A percentile compares a stretch with the other conserved stretches of the same genome.
Evolutionary conservation across 2,888 invertebrate genomes (phyloP).

Genomic region (Tillus elongatus): DNA sequence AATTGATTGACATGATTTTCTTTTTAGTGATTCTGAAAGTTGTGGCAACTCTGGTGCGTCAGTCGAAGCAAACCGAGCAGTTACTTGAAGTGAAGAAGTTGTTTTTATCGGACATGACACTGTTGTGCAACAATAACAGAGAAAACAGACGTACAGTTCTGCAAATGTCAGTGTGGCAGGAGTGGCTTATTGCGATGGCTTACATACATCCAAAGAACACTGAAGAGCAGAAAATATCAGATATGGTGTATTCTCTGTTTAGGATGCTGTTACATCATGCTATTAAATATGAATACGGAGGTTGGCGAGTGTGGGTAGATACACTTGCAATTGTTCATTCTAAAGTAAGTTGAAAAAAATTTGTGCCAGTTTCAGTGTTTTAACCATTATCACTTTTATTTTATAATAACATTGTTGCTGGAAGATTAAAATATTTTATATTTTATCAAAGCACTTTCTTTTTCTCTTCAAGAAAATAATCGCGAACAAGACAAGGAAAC

Average conservation of each 20-base stretch:
- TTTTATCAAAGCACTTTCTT: too few species aligned
- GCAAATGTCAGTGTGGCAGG: slow-evolving; percentile 99
- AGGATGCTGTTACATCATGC: slow-evolving; percentile 97
- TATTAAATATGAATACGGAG: slow-evolving; percentile 97
- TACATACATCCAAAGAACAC: slow-evolving; percentile 94
- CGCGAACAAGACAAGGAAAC: too few species aligned
- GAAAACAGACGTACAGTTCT: slow-evolving; percentile 95
- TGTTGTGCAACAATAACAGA: slow-evolving; percentile 91
- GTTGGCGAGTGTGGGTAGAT: slow-evolving; percentile 99
- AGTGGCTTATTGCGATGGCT: slow-evolving; percentile 98
- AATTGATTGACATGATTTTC: too few species aligned
- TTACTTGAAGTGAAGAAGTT: slow-evolving; percentile 88
- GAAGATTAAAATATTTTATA: too few species aligned
- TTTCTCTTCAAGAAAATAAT: too few species aligned
- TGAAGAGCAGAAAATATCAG: slow-evolving; percentile 93
- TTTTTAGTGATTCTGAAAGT: slow-evolving; percentile 99
- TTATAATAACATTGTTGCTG: not conserved
- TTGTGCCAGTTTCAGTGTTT: not conserved
- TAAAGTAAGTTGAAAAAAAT: slow-evolving; percentile 57
- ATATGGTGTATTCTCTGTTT: slow-evolving; percentile 97
- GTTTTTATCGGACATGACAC: slow-evolving; percentile 97
- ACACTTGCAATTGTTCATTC: slow-evolving; percentile 98
- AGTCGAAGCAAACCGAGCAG: slow-evolving; percentile 90
- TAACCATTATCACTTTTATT: not conserved
- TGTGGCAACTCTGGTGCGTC: slow-evolving; percentile 90